Conservation (phyloP, 2,113 vertebrate species). For the Irena cyanogastra region DNA sequence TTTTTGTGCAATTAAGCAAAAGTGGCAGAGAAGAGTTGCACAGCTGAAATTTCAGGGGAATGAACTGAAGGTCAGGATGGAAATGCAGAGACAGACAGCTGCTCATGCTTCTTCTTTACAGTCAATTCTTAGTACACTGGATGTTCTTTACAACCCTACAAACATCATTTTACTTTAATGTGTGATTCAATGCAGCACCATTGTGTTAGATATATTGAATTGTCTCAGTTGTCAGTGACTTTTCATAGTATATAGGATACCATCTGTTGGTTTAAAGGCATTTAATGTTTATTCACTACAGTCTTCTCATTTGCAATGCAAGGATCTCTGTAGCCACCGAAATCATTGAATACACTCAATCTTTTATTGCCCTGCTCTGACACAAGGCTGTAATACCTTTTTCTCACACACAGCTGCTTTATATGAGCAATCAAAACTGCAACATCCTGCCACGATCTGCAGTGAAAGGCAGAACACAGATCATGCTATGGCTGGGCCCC, state of each 20-base stretch:
- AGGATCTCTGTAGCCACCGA: slow-evolving; percentile 45
- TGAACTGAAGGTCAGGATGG: slow-evolving; percentile 44
- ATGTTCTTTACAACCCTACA: slow-evolving; percentile 47
- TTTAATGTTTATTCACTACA: slow-evolving; percentile 60
- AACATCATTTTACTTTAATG: slow-evolving; percentile 55
- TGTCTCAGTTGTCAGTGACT: slow-evolving; percentile 48
- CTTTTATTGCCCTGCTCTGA: slow-evolving; percentile 29
- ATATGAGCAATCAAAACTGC: slow-evolving; percentile 1
- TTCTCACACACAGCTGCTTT: background rate
- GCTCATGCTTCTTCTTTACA: slow-evolving; percentile 40
- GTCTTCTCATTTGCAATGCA: slow-evolving; percentile 48
- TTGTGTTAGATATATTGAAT: slow-evolving; percentile 65
- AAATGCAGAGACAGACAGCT: slow-evolving; percentile 43
- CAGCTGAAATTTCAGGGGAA: slow-evolving; percentile 32
- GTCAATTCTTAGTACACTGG: background rate
- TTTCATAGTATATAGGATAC: slow-evolving; percentile 60
- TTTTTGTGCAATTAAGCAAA: slow-evolving; percentile 20
- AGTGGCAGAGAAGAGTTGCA: background rate
- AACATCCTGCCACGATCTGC: background rate
- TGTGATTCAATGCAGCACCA: slow-evolving; percentile 50
- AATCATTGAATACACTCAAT: slow-evolving; percentile 52
- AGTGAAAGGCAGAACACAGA: background rate
- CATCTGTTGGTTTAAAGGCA: slow-evolving; percentile 63
- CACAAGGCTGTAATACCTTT: background rate
- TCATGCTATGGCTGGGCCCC: background rate